These are phyloP conservation scores for Tupaia chinensis DNA, from an alignment of 2,113 vertebrate genomes.

Conservation along the genomic window DNA sequence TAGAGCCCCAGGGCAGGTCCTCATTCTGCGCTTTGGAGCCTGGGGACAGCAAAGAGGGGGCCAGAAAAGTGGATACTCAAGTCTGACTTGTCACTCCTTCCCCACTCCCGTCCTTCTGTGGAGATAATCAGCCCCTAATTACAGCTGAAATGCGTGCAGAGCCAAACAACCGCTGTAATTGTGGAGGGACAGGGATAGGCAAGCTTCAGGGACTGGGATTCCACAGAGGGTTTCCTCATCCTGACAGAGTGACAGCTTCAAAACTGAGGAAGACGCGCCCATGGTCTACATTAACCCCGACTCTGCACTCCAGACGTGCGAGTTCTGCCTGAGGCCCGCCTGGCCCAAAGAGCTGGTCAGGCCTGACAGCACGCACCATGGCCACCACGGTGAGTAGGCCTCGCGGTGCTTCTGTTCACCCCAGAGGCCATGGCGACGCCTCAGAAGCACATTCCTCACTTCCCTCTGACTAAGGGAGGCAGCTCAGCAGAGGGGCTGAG, in stretches of 20 bases:
- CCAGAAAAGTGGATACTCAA: no score
- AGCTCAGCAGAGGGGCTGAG: no score
- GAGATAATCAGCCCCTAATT: background rate
- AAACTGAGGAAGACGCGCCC: background rate
- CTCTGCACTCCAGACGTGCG: background rate
- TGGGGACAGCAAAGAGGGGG: no score
- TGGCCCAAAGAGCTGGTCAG: background rate
- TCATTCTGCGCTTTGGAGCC: no score
- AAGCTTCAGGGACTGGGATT: background rate
- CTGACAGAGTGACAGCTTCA: background rate
- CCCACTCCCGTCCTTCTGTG: background rate
- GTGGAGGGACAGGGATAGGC: background rate
- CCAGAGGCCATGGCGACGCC: background rate
- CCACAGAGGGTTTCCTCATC: background rate
- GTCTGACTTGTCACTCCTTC: background rate
- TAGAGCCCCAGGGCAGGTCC: background rate
- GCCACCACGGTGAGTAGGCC: background rate
- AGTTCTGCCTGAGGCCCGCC: no score
- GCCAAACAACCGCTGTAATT: background rate
- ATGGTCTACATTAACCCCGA: fast-evolving
- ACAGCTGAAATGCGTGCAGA: background rate
- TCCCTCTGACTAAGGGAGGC: background rate
- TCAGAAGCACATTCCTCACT: background rate
- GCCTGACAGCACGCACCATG: no score
- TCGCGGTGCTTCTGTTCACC: background rate